Evolutionary conservation across 53 echinoderm and acorn worm genomes (phyloP).

Genomic region (Echinometra lucunter): DNA sequence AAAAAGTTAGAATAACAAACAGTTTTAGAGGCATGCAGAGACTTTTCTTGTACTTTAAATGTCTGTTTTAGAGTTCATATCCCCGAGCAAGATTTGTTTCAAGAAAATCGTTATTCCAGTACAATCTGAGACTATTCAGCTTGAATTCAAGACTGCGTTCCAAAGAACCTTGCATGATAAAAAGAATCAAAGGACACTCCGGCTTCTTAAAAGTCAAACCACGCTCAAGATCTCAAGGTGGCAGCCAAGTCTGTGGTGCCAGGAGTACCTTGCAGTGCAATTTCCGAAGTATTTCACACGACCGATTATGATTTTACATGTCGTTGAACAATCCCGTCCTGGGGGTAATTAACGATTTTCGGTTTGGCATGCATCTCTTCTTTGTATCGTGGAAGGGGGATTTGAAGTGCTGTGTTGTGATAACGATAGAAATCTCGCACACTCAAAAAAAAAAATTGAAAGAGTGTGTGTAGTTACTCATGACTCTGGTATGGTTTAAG

Average conservation of each 20-base stretch:
- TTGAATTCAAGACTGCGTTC: neutral
- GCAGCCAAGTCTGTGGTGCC: neutral
- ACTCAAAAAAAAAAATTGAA: neutral
- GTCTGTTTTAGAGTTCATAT: neutral
- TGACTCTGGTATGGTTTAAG: neutral
- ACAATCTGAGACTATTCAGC: neutral
- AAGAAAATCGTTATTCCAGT: constrained; percentile 8
- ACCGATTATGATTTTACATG: constrained; percentile 66
- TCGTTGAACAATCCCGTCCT: constrained; percentile 45
- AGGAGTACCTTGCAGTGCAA: constrained; percentile 32
- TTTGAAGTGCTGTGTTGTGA: constrained; percentile 39
- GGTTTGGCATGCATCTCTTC: constrained; percentile 49
- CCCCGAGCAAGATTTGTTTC: neutral
- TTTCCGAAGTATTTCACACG: constrained; percentile 68
- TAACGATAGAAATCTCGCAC: constrained; percentile 26
- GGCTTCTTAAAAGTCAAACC: constrained; percentile 29
- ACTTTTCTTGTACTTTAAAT: neutral
- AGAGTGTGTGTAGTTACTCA: neutral
- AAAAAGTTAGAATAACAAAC: neutral
- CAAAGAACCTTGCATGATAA: neutral
- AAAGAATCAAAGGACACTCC: neutral
- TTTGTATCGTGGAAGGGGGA: constrained; percentile 18
- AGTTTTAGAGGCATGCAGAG: neutral
- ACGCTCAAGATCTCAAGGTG: constrained; percentile 39
- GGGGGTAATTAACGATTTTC: constrained; percentile 66